Evolutionary conservation across 2,113 vertebrate genomes (phyloP), one percentile per base, ranked within the genome.

Genomic region (Callospermophilus lateralis): DNA sequence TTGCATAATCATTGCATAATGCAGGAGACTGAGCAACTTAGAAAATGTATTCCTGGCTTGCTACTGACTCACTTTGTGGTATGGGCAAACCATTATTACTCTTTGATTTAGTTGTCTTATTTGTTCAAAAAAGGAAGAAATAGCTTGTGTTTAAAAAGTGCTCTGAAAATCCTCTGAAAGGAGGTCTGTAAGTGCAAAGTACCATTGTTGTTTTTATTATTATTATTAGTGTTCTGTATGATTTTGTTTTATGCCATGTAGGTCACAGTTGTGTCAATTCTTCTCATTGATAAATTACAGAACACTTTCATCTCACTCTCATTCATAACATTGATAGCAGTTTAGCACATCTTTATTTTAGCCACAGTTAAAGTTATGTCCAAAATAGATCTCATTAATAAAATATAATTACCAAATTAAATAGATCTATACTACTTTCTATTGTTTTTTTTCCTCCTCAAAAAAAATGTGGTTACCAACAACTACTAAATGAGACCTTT

Each of bases 401-500:
- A 96, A 98, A 95, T 95, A 68, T 91, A 87, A 51, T 90, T 98
- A 61, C 12, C 61, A 94, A 97, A 90, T 97, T 80, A 92, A 97
- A 89, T 97, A 86, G 91, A 84, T 87, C 80, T 97, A 12, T 92
- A 28, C 3, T 93, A 76, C 68, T 96, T 98, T 97, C 95, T 78
- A 68, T 97, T 88, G 93, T 67, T 95, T 97, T 89, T 34, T 88
- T 32, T 12, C 20, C 53, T 96, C 84, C 58, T 96, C 93, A 88
- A 97, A 96, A 97, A 97, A 97, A 96, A 77, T 94, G 81, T 96
- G 65, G 86, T 97, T 97, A 96, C 94, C 94, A 96, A 94, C 93
- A 96, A 94, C 96, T 84, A 89, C 92, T 97, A 98, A 90, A 77
- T 96, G 32, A 98, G 98, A 97, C 94, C 45, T 97, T 96, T 97